phyloP scores from a whole-genome alignment of 2,888 invertebrate genomes.

The Clitarchus hookeri region DNA sequence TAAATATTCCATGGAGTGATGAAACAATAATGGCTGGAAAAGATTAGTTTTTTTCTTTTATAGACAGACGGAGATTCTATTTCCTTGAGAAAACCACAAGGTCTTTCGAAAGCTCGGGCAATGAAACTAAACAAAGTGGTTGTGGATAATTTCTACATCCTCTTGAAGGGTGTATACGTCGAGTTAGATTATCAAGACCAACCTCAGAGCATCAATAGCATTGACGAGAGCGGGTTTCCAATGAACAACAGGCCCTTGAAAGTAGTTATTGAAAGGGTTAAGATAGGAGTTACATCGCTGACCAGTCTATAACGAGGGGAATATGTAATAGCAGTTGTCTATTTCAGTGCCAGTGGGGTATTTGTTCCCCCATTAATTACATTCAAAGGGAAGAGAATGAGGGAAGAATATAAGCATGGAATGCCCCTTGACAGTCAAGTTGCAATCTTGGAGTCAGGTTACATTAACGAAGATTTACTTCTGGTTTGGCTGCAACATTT shows the following conservation, averaged over 20 bases:
- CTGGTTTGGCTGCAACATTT: not conserved
- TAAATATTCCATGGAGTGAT: not conserved
- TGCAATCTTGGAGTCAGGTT: not conserved
- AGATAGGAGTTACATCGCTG: not conserved
- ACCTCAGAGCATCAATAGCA: not conserved
- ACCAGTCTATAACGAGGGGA: not conserved
- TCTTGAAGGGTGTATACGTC: not conserved
- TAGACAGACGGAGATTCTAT: not conserved
- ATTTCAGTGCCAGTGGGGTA: not conserved
- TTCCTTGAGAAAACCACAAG: not conserved
- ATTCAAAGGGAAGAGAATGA: not conserved
- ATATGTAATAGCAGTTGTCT: not conserved
- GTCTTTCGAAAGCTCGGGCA: conserved; percentile 9
- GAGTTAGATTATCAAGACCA: not conserved
- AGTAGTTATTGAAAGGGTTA: not conserved
- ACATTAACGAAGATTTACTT: not conserved
- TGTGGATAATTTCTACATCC: not conserved
- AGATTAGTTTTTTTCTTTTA: not conserved
- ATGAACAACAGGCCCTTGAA: not conserved
- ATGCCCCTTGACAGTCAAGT: not conserved
- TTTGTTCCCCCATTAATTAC: not conserved
- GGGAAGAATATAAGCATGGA: conserved; percentile 8
- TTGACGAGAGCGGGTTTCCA: not conserved
- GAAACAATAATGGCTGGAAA: not conserved
- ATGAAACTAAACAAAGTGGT: not conserved